These are phyloP conservation scores for Lycaon pictus DNA, from an alignment of 2,113 vertebrate species.

Conservation along the genomic window DNA sequence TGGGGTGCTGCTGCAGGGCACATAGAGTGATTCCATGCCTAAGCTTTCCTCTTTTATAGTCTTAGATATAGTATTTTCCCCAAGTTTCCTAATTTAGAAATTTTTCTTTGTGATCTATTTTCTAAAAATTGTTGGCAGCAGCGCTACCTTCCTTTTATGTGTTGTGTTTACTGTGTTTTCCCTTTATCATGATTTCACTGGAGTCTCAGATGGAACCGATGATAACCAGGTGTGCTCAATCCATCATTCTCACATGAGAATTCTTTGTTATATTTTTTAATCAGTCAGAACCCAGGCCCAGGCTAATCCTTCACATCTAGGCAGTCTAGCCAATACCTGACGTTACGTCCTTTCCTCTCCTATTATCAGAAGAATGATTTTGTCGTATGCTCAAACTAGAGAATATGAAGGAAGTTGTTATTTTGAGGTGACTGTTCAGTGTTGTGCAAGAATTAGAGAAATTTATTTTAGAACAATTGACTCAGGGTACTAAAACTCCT, in stretches of 20 bases:
- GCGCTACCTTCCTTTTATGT: accelerated
- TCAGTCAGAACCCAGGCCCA: neutral
- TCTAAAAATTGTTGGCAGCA: neutral
- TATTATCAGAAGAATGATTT: neutral
- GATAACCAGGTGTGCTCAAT: neutral
- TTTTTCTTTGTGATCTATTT: neutral
- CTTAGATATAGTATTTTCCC: neutral
- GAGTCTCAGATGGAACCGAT: neutral
- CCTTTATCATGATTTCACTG: neutral
- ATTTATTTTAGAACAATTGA: neutral
- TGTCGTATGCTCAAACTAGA: neutral
- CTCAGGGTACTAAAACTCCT: neutral
- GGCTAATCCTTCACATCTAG: neutral
- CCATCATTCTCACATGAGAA: neutral
- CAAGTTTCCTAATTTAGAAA: neutral
- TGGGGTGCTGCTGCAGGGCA: neutral
- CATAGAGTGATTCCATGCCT: neutral
- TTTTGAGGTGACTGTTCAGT: neutral
- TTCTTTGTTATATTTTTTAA: neutral
- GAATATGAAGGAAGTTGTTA: neutral
- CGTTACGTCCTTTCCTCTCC: neutral
- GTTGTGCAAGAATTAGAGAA: neutral
- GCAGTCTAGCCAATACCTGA: neutral
- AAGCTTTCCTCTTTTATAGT: neutral
- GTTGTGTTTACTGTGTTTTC: neutral